These are phyloP conservation scores for Phycodurus eques DNA, from an alignment of 2,113 vertebrate genomes.

Conservation along the genomic window DNA sequence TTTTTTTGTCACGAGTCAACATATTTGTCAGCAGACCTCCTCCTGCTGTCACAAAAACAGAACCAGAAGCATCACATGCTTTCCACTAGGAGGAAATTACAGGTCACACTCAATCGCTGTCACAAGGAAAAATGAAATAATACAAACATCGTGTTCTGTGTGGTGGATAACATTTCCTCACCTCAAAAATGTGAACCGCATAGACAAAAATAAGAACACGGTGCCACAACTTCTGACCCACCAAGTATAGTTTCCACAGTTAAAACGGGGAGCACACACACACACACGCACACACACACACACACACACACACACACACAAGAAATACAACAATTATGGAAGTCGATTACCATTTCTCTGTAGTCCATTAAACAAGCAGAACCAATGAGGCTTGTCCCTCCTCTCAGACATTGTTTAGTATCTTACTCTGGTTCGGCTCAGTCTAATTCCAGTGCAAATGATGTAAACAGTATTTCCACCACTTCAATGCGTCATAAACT, in stretches of 20 bases:
- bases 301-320: slow-evolving; percentile 13
- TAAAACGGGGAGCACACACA: not conserved
- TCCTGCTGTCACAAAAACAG: slow-evolving; percentile 22
- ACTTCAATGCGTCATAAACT: slow-evolving; percentile 9
- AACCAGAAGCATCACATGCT: slow-evolving; percentile 16
- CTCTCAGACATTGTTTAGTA: slow-evolving; percentile 12
- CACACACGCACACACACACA: no score
- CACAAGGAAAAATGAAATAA: slow-evolving; percentile 33
- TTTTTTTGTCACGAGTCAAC: slow-evolving; percentile 42
- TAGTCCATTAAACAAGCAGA: slow-evolving; percentile 32
- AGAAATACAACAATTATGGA: slow-evolving; percentile 22
- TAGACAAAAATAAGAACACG: slow-evolving; percentile 34
- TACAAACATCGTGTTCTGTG: slow-evolving; percentile 55
- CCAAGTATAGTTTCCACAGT: slow-evolving; percentile 18
- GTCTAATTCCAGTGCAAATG: slow-evolving; percentile 16
- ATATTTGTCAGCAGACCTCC: slow-evolving; percentile 31
- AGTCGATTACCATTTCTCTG: slow-evolving; percentile 35
- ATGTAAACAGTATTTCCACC: not conserved
- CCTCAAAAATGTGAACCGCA: slow-evolving; percentile 47
- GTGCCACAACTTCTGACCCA: slow-evolving; percentile 25
- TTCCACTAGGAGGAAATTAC: slow-evolving; percentile 39
- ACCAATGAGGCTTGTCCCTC: slow-evolving; percentile 27
- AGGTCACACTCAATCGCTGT: slow-evolving; percentile 28
- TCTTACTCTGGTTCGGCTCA: not conserved
- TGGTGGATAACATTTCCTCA: slow-evolving; percentile 36